Base-by-base conservation (phyloP, 2,113 vertebrate species). In the Lates calcarifer region DNA sequence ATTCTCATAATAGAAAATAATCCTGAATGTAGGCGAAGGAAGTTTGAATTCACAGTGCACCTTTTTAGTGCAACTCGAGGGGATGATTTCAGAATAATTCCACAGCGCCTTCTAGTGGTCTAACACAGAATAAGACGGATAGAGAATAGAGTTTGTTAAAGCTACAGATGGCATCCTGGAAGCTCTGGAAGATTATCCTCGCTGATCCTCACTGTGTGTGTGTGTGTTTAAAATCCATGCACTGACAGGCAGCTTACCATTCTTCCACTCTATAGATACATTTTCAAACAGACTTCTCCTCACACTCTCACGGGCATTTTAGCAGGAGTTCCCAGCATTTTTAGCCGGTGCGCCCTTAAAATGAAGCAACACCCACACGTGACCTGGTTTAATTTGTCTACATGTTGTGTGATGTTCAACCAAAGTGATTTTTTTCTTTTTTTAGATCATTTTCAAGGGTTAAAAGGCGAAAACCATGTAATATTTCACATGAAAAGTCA, bases 101-200 rank as follows among this genome's bases (percentile, higher is more conserved):
- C 17, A 77, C 61, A 49, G 74, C 60, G 79, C 66, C 85, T 55
- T 69, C 90, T 89, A 61, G 83, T 87, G 90, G 47, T 39, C 18
- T 1, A 61, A 14, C 17, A 24, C 0, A 45, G 22, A 37, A 78
- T 39, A 45, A 58, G 77, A 18, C n/a, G n/a, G n/a, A n/a, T n/a
- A n/a, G n/a, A n/a, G n/a, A n/a, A 24, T 12, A 0, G 2, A 66
- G 8, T 12, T 0, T 47, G 35, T 39, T 77, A 0, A 28, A 63
- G 1, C 15, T 17, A 31, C 77, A 88, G 83, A 83, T 90, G 89
- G 90, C 43, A 56, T 71, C 73, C 65, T 68, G 69, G 57, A 74
- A 26, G 41, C 60, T 49, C 24, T 63, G 43, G 29, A 78, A 90
- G 92, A 92, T 93, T 90, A 94, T 90, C 88, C 67, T 26, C 37